These are phyloP conservation scores for Drosophila sordidula DNA, from an alignment of 2,888 invertebrate genomes.

Conservation along the genomic window DNA sequence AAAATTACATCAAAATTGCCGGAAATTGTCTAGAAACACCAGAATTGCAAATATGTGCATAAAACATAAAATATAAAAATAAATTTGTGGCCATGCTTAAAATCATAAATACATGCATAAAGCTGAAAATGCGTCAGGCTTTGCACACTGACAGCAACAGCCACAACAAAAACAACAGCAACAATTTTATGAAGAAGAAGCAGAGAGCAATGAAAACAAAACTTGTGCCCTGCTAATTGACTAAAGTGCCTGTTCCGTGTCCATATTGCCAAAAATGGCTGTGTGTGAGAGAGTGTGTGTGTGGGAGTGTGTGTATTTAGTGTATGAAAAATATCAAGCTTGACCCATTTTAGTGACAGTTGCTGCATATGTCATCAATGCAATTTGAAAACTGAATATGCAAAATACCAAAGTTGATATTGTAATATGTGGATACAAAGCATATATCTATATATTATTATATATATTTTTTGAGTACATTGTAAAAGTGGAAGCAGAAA, in stretches of 20 bases:
- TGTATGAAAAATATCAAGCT: conserved; percentile 52
- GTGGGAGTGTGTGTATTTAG: conserved; percentile 23
- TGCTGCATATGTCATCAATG: conserved; percentile 27
- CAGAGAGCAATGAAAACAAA: conserved; percentile 47
- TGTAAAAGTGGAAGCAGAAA: neutral
- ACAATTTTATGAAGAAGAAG: conserved; percentile 8
- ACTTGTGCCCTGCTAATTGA: conserved; percentile 71
- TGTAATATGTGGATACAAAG: neutral
- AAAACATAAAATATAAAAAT: conserved; percentile 35
- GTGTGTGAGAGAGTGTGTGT: conserved; percentile 8
- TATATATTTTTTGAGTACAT: too few relatives aligned
- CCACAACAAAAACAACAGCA: conserved; percentile 11
- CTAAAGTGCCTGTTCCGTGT: conserved; percentile 62
- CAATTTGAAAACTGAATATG: conserved; percentile 18
- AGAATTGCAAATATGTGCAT: conserved; percentile 42
- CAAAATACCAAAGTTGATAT: conserved; percentile 1
- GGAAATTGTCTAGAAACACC: conserved; percentile 48
- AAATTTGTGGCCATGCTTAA: conserved; percentile 40
- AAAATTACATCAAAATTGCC: conserved; percentile 19
- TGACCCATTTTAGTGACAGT: conserved; percentile 62
- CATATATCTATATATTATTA: too few relatives aligned
- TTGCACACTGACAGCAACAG: conserved; percentile 21
- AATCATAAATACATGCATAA: conserved; percentile 68
- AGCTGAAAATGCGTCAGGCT: conserved; percentile 48
- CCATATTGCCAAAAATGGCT: conserved; percentile 38